These are phyloP conservation scores for Mallotus villosus DNA, from an alignment of 2,797 vertebrate species.

Conservation along the genomic window DNA sequence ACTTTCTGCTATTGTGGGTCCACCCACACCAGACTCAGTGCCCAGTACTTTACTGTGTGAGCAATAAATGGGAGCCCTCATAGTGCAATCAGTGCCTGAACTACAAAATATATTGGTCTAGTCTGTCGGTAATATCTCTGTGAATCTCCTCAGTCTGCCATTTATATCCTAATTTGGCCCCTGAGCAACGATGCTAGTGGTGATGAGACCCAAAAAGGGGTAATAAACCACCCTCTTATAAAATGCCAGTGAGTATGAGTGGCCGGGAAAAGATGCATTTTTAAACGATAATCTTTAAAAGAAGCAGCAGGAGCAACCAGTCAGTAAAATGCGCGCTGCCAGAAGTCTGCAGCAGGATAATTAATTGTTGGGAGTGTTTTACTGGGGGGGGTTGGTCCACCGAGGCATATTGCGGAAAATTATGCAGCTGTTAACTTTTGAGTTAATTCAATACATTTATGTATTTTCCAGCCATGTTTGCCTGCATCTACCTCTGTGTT, in stretches of 20 bases:
- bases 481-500: slow-evolving; percentile 37
- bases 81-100: slow-evolving; percentile 15
- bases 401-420: slow-evolving; percentile 76
- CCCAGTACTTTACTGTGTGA: not conserved
- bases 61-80: not conserved
- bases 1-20: too few species aligned
- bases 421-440: slow-evolving; percentile 82
- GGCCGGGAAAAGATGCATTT: slow-evolving; percentile 72
- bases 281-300: slow-evolving; percentile 76
- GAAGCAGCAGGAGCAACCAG: slow-evolving; percentile 70
- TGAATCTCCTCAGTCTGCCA: slow-evolving; percentile 41
- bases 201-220: slow-evolving; percentile 60
- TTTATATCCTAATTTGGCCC: slow-evolving; percentile 51
- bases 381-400: slow-evolving; percentile 71
- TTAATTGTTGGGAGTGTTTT: slow-evolving; percentile 77
- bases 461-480: slow-evolving; percentile 40
- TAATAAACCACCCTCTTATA: slow-evolving; percentile 65
- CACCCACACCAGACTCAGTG: too few species aligned
- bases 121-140: slow-evolving; percentile 5
- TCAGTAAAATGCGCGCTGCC: slow-evolving; percentile 71
- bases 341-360: slow-evolving; percentile 75
- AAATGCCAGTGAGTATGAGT: slow-evolving; percentile 59
- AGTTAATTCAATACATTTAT: slow-evolving; percentile 76
- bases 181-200: slow-evolving; percentile 46
- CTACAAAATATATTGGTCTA: slow-evolving; percentile 27